Evolutionary conservation across 2,888 invertebrate genomes (phyloP).

Genomic region (Leptopilina drosophilae): DNA sequence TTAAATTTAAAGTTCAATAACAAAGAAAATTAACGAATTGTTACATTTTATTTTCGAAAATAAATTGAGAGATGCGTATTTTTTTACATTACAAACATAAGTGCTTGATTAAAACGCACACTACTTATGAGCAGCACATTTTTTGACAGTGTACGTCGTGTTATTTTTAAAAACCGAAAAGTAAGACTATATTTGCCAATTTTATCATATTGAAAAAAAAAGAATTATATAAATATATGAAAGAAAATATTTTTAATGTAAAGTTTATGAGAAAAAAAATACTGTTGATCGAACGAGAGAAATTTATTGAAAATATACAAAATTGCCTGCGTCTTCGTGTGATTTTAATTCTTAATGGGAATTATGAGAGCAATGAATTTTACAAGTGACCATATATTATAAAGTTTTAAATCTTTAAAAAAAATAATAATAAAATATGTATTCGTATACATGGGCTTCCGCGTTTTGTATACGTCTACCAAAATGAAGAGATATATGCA

Average conservation of each 20-base stretch:
- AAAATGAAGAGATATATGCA: conserved; percentile 33
- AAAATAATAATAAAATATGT: conserved; percentile 46
- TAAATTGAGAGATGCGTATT: conserved; percentile 25
- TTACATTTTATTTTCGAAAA: too few species aligned
- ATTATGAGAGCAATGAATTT: conserved; percentile 62
- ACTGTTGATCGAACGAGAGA: conserved; percentile 6
- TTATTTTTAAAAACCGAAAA: conserved; percentile 19
- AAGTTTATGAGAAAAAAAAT: neutral
- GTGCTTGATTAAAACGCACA: conserved; percentile 21
- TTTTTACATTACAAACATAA: conserved; percentile 11
- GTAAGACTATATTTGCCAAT: conserved; percentile 13
- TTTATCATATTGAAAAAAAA: neutral
- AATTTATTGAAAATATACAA: conserved; percentile 5
- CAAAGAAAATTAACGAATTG: too few species aligned
- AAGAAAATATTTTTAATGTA: conserved; percentile 26
- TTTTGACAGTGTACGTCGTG: conserved; percentile 21
- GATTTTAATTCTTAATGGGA: conserved; percentile 45
- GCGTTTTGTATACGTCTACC: conserved; percentile 39
- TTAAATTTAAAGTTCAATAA: too few species aligned
- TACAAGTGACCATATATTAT: conserved; percentile 63
- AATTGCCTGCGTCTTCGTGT: conserved; percentile 33
- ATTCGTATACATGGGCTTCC: conserved; percentile 36
- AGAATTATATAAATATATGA: neutral
- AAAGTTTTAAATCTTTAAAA: conserved; percentile 17
- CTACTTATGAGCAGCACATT: neutral